Evolutionary conservation across 2,888 invertebrate genomes (phyloP).

Genomic region (Ypsolopha scabrella): DNA sequence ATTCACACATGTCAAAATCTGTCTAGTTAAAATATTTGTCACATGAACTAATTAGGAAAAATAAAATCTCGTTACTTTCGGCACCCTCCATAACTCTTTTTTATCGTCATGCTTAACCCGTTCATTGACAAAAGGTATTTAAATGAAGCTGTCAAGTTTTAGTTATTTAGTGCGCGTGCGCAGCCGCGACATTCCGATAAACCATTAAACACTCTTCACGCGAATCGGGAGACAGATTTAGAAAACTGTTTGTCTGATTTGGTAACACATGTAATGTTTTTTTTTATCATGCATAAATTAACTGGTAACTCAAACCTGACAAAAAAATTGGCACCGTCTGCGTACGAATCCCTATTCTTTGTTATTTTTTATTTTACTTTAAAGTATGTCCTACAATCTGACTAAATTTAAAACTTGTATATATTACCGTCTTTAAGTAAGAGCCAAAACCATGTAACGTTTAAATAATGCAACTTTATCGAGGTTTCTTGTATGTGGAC

Average conservation of each 20-base stretch:
- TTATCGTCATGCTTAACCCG: conserved; percentile 64
- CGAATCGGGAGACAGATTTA: conserved; percentile 30
- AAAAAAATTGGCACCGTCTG: too few species aligned
- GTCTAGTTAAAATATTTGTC: conserved; percentile 62
- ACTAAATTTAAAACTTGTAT: too few species aligned
- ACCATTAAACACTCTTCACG: conserved; percentile 31
- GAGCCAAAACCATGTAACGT: too few species aligned
- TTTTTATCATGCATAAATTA: too few species aligned
- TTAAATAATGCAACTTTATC: too few species aligned
- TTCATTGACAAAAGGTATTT: conserved; percentile 71
- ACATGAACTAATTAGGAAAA: conserved; percentile 49
- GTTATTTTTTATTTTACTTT: too few species aligned
- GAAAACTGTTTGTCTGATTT: conserved; percentile 9
- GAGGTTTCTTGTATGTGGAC: too few species aligned
- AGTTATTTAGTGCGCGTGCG: conserved; percentile 57
- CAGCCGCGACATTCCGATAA: conserved; percentile 33
- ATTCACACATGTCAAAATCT: conserved; percentile 7
- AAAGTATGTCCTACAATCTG: too few species aligned
- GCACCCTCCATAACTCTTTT: conserved; percentile 60
- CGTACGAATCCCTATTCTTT: too few species aligned
- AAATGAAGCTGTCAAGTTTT: conserved; percentile 64
- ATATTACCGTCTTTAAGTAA: too few species aligned
- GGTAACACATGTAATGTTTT: background rate
- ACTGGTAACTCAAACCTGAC: too few species aligned
- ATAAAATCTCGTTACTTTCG: conserved; percentile 36